Conservation (phyloP, 2,888 invertebrate species). For the Caenorhabditis panamensis region DNA sequence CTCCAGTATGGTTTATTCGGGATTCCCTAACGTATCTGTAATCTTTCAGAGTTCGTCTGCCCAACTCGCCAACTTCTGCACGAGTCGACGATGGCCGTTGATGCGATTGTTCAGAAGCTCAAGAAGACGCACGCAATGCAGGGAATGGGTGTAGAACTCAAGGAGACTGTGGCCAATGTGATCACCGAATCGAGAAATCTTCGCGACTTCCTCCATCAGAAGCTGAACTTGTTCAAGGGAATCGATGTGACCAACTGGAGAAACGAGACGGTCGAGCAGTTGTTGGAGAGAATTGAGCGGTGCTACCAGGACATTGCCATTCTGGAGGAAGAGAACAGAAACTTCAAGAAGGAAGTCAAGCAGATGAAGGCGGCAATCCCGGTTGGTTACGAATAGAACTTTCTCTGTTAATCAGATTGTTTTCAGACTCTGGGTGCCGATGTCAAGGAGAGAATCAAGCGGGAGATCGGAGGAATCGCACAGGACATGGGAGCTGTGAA, state of each 20-base stretch:
- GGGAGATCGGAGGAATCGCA: slow-evolving; percentile 58
- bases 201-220: slow-evolving; percentile 57
- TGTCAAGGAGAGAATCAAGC: slow-evolving; percentile 50
- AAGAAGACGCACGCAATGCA: slow-evolving; percentile 35
- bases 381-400: slow-evolving; percentile 8
- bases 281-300: slow-evolving; percentile 44
- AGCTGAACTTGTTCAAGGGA: slow-evolving; percentile 54
- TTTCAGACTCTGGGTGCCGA: slow-evolving; percentile 49
- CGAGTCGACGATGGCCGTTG: slow-evolving; percentile 52
- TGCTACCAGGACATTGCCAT: slow-evolving; percentile 50
- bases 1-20: background rate
- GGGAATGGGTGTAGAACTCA: slow-evolving; percentile 36
- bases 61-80: slow-evolving; percentile 57
- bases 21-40: background rate
- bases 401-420: background rate
- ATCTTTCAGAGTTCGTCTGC: slow-evolving; percentile 36
- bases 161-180: slow-evolving; percentile 19
- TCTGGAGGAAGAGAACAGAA: slow-evolving; percentile 55
- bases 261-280: slow-evolving; percentile 48
- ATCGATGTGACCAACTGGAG: slow-evolving; percentile 46
- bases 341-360: slow-evolving; percentile 51
- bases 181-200: slow-evolving; percentile 39
- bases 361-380: slow-evolving; percentile 29
- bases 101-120: slow-evolving; percentile 50
- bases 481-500: slow-evolving; percentile 53